Conservation (phyloP, 2,888 invertebrate species). For the Cosmorhoe ocellata region DNA sequence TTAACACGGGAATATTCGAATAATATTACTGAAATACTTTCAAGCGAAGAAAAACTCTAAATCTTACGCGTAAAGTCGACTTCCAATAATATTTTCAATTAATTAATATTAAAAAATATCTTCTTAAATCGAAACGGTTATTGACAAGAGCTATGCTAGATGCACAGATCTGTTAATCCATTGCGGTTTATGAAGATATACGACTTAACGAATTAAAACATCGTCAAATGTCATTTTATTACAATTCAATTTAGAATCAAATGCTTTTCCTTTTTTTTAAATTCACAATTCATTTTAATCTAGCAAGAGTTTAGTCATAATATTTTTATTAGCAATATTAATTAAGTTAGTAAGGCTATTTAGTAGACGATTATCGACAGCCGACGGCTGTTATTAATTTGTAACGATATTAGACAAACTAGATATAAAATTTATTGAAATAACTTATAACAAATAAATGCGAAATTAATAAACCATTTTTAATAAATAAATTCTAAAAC, state of each 20-base stretch:
- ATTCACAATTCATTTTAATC: constrained; percentile 72
- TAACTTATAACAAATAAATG: constrained; percentile 17
- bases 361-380: constrained; percentile 66
- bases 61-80: constrained; percentile 21
- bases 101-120: constrained; percentile 15
- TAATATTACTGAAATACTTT: constrained; percentile 31
- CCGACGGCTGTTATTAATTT: constrained; percentile 44
- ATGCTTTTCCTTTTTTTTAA: constrained; percentile 74
- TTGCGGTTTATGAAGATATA: constrained; percentile 9
- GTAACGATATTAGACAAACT: constrained; percentile 54
- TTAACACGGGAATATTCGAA: constrained; percentile 21
- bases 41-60: constrained; percentile 24
- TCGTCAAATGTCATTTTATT: constrained; percentile 76
- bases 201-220: constrained; percentile 53
- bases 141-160: background rate
- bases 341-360: constrained; percentile 81
- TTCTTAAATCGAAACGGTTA: constrained; percentile 17
- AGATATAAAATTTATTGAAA: constrained; percentile 5
- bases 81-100: constrained; percentile 34
- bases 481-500: constrained; percentile 3
- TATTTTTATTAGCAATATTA: constrained; percentile 63
- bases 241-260: constrained; percentile 80
- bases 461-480: background rate
- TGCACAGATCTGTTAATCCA: constrained; percentile 1
- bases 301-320: constrained; percentile 69